Evolutionary conservation across 2,888 invertebrate genomes (phyloP).

Genomic region (Watsonalla cultraria): DNA sequence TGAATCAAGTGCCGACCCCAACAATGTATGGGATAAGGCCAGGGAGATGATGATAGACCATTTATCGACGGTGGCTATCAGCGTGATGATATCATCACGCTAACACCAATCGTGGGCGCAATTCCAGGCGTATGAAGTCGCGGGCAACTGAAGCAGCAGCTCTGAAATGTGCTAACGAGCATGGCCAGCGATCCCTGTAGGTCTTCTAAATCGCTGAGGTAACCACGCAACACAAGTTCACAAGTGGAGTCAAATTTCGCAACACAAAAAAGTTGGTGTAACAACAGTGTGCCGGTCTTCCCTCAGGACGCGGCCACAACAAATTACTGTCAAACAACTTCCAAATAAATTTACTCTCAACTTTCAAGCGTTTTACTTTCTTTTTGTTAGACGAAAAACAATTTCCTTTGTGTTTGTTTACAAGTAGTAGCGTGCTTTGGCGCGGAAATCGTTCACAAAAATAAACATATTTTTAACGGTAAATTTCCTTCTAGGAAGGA

Average conservation of each 20-base stretch:
- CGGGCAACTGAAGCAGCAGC: no score
- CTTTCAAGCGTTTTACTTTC: conserved; percentile 72
- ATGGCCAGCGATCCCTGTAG: conserved; percentile 13
- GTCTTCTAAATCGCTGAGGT: conserved; percentile 28
- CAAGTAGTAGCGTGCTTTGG: conserved; percentile 38
- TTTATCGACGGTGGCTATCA: no score
- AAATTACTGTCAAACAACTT: conserved; percentile 76
- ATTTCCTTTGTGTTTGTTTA: conserved; percentile 68
- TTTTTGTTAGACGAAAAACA: conserved; percentile 65
- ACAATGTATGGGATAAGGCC: no score
- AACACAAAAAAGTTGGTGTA: conserved; percentile 63
- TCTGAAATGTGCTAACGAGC: conserved; percentile 17
- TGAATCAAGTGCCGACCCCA: no score
- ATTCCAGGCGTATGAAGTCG: no score
- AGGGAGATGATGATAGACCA: no score
- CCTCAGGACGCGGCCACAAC: conserved; percentile 67
- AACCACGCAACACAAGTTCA: conserved; percentile 39
- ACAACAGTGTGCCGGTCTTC: conserved; percentile 56
- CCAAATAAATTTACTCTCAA: conserved; percentile 75
- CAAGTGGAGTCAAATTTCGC: conserved; percentile 55
- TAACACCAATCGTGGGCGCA: no score
- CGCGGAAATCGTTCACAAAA: conserved; percentile 27
- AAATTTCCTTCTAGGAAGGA: background rate
- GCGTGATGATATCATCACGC: no score
- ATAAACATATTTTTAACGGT: conserved; percentile 2